phyloP scores from a whole-genome alignment of 2,113 vertebrate genomes.

The Nothoprocta perdicaria region DNA sequence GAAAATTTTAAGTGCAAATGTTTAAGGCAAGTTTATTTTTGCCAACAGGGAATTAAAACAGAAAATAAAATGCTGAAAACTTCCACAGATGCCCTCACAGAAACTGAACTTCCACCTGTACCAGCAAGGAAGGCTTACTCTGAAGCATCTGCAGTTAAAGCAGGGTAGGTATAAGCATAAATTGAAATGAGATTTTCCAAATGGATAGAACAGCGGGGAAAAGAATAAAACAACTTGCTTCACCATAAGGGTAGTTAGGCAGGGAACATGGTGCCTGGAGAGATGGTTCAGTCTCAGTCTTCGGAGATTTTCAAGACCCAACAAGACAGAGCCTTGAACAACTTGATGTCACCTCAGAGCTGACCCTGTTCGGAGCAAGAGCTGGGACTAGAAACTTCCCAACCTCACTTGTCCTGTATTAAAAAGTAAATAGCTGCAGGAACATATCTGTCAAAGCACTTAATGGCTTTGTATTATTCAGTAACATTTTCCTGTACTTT shows the following conservation, averaged over 20 bases:
- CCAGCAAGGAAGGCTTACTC: constrained; percentile 12
- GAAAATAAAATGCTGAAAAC: constrained; percentile 18
- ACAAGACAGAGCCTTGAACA: not conserved
- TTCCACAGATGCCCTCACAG: constrained; percentile 38
- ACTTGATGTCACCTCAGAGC: not conserved
- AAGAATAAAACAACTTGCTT: not conserved
- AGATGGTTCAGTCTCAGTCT: not conserved
- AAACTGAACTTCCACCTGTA: constrained; percentile 25
- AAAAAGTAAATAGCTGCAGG: not conserved
- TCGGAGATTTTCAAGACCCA: not conserved
- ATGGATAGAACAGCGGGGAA: not conserved
- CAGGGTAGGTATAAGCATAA: constrained; percentile 62
- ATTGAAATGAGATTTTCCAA: not conserved
- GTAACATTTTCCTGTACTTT: not conserved
- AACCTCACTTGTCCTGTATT: not conserved
- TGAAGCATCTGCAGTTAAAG: not conserved
- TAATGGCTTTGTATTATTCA: not conserved
- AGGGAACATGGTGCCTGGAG: not conserved
- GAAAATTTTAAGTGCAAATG: not conserved
- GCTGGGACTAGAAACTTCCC: not conserved
- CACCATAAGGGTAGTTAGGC: not conserved
- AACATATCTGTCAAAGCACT: not conserved
- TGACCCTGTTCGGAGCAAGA: not conserved
- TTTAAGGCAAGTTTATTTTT: constrained; percentile 32
- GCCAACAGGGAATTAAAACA: constrained; percentile 60